A percentile compares a stretch with the other conserved stretches of the same genome.
Conservation (phyloP, 2,888 invertebrate genomes). For the Lagria hirta region DNA sequence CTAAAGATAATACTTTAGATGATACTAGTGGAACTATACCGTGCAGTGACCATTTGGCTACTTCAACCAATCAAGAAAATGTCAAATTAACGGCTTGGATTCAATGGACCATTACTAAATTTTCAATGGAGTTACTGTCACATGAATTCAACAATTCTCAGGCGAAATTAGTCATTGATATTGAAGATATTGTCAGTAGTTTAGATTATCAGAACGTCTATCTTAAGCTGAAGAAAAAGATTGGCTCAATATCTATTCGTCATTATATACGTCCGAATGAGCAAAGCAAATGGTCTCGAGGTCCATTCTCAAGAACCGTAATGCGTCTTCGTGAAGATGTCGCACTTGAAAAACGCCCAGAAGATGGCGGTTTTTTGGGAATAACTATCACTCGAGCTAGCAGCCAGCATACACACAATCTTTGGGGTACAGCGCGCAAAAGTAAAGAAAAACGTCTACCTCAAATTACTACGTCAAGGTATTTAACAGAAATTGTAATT, state of each 20-base stretch:
- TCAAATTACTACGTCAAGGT: conserved; percentile 43
- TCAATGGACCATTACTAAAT: conserved; percentile 85
- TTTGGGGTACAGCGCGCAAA: conserved; percentile 62
- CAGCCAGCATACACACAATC: conserved; percentile 70
- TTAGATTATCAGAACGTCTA: conserved; percentile 83
- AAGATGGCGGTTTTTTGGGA: conserved; percentile 62
- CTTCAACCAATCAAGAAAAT: conserved; percentile 24
- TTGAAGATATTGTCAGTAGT: conserved; percentile 86
- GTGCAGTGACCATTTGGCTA: not conserved
- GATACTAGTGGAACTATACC: conserved; percentile 48
- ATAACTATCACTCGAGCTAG: conserved; percentile 70
- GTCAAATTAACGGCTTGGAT: conserved; percentile 72
- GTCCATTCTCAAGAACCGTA: conserved; percentile 61
- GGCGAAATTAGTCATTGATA: conserved; percentile 66
- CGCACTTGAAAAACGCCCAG: conserved; percentile 50
- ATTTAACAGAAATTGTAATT: conserved; percentile 79
- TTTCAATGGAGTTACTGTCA: conserved; percentile 64
- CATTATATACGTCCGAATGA: conserved; percentile 63
- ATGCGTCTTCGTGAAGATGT: conserved; percentile 60
- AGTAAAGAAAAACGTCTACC: conserved; percentile 30
- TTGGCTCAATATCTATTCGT: conserved; percentile 71
- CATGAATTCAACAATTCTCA: conserved; percentile 37
- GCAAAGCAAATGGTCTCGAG: conserved; percentile 57
- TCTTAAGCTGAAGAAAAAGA: conserved; percentile 79
- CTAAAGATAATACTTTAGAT: conserved; percentile 48